Conservation (phyloP, 2,888 invertebrate species). For the Leuctra nigra region DNA sequence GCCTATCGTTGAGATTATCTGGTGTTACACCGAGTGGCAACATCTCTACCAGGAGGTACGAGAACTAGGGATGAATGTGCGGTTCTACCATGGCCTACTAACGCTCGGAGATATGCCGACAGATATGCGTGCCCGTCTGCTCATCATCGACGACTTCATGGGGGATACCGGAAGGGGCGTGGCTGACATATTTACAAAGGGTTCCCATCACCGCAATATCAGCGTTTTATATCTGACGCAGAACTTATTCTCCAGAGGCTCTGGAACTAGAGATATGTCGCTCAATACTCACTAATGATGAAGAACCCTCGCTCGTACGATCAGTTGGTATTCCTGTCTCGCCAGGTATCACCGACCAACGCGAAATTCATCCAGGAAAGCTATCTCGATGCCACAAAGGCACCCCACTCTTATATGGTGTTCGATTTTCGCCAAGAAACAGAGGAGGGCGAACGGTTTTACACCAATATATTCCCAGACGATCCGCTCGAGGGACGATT, state of each 20-base stretch:
- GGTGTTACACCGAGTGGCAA: constrained; percentile 1
- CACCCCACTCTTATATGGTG: constrained; percentile 28
- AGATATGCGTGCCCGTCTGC: background rate
- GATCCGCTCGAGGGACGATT: too few relatives aligned
- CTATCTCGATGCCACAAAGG: constrained; percentile 27
- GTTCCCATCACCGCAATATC: constrained; percentile 5
- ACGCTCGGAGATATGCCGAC: background rate
- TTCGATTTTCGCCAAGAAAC: constrained; percentile 29
- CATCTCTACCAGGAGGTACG: background rate
- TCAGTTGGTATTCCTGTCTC: constrained; percentile 27
- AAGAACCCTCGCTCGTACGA: constrained; percentile 30
- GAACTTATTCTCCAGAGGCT: constrained; percentile 31
- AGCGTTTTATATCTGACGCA: constrained; percentile 29
- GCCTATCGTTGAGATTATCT: background rate
- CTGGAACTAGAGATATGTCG: constrained; percentile 29
- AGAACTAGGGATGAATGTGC: too few relatives aligned
- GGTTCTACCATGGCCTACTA: constrained; percentile 1
- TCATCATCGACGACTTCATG: constrained; percentile 14
- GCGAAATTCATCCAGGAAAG: constrained; percentile 28
- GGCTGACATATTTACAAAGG: constrained; percentile 14
- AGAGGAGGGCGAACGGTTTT: constrained; percentile 9
- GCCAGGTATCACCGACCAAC: constrained; percentile 29
- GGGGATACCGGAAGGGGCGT: background rate
- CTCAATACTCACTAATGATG: constrained; percentile 31
- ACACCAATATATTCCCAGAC: constrained; percentile 1